These are phyloP conservation scores for Scomber scombrus DNA, from an alignment of 2,113 vertebrate genomes.

Conservation along the genomic window DNA sequence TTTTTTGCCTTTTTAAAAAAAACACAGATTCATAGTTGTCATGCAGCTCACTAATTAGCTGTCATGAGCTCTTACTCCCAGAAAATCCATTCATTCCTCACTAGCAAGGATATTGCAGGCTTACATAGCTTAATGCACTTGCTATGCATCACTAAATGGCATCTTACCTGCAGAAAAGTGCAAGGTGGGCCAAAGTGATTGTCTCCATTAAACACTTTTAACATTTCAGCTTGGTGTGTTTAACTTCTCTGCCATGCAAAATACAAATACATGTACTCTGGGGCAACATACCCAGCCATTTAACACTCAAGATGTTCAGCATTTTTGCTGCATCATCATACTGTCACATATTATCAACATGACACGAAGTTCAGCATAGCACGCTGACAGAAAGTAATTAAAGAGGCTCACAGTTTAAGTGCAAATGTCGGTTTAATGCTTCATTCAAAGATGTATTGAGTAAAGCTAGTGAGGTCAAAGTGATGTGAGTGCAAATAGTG, in stretches of 20 bases:
- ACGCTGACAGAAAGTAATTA: not conserved
- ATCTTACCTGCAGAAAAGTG: slow-evolving; percentile 36
- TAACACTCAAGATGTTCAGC: not conserved
- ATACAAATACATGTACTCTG: slow-evolving; percentile 4
- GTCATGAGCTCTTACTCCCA: slow-evolving; percentile 58
- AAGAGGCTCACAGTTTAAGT: not conserved
- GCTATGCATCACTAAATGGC: slow-evolving; percentile 37
- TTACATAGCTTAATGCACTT: slow-evolving; percentile 53
- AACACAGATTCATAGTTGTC: slow-evolving; percentile 31
- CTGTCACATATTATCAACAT: slow-evolving; percentile 11
- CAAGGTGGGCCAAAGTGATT: not conserved
- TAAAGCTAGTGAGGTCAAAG: not conserved
- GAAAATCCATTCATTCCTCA: slow-evolving; percentile 66
- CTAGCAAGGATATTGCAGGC: slow-evolving; percentile 40
- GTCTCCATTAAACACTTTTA: slow-evolving; percentile 12
- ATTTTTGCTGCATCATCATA: slow-evolving; percentile 15
- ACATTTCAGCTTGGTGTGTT: slow-evolving; percentile 6
- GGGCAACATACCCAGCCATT: not conserved
- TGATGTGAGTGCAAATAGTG: not conserved
- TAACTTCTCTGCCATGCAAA: not conserved
- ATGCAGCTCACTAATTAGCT: slow-evolving; percentile 73
- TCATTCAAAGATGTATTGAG: not conserved
- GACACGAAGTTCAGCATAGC: not conserved
- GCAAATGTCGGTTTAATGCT: slow-evolving; percentile 5
- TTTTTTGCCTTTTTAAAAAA: not conserved